phyloP scores from a whole-genome alignment of 2,888 invertebrate genomes.

The Ceriagrion tenellum region DNA sequence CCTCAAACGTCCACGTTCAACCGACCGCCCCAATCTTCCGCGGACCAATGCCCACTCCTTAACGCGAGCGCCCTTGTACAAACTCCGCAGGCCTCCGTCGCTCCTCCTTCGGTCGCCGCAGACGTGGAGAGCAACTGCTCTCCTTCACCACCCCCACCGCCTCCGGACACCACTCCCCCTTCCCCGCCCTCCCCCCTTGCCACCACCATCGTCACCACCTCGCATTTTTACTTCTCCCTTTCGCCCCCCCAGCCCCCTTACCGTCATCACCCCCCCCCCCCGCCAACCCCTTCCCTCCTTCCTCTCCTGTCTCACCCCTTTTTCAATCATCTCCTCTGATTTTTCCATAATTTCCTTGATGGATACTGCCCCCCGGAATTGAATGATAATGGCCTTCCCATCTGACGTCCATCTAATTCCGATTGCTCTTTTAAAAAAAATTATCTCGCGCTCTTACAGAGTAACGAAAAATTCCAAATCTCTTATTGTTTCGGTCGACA shows the following conservation, averaged over 20 bases:
- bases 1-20: conserved; percentile 15
- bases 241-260: not conserved
- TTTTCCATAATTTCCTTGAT: not conserved
- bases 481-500: too few relatives aligned
- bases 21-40: conserved; percentile 48
- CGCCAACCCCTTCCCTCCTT: not conserved
- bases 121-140: too few relatives aligned
- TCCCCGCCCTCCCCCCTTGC: not conserved
- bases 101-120: too few relatives aligned
- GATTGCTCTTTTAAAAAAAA: too few relatives aligned
- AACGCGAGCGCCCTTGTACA: not conserved
- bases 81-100: not conserved
- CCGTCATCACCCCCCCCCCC: not conserved
- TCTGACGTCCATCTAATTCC: too few relatives aligned
- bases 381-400: not conserved
- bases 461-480: too few relatives aligned
- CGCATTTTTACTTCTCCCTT: not conserved
- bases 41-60: conserved; percentile 56
- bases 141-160: too few relatives aligned
- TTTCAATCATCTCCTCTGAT: not conserved
- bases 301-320: not conserved
- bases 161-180: not conserved
- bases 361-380: not conserved
- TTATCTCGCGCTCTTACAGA: too few relatives aligned
- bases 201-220: not conserved